A percentile compares a stretch with the other conserved stretches of the same genome.
phyloP scores from a whole-genome alignment of 2,797 vertebrate genomes.

The Heterohyrax brucei region DNA sequence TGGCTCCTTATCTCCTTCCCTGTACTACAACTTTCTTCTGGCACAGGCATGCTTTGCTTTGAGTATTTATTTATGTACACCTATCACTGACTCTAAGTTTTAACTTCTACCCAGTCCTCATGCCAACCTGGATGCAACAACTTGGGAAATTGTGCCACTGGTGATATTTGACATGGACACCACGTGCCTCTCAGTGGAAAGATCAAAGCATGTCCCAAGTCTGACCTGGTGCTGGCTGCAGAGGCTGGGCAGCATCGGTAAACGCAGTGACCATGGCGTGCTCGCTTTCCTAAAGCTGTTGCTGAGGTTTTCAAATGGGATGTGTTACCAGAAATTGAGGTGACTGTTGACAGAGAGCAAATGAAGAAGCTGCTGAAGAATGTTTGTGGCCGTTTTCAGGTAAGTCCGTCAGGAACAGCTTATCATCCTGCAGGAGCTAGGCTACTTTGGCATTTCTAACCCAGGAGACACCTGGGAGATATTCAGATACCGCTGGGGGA shows the following conservation, averaged over 20 bases:
- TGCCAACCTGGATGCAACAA: conserved; percentile 62
- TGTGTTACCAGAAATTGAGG: background rate
- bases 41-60: background rate
- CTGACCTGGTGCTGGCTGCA: conserved; percentile 61
- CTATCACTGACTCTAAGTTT: conserved; percentile 51
- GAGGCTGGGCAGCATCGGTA: background rate
- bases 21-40: conserved; percentile 55
- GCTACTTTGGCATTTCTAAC: conserved; percentile 34
- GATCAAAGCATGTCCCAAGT: conserved; percentile 73
- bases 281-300: background rate
- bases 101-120: conserved; percentile 55
- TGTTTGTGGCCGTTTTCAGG: background rate
- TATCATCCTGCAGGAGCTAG: background rate
- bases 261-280: background rate
- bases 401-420: conserved; percentile 42
- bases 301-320: conserved; percentile 50
- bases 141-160: conserved; percentile 75
- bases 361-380: conserved; percentile 14
- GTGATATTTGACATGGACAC: conserved; percentile 74
- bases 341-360: background rate
- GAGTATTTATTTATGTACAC: conserved; percentile 15
- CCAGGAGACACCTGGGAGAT: background rate
- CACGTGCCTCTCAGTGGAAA: conserved; percentile 65
- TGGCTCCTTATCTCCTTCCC: background rate
- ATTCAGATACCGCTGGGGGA: background rate